Conservation (phyloP, 1,140 invertebrate genomes). For the Anoplolepis gracilipes region DNA sequence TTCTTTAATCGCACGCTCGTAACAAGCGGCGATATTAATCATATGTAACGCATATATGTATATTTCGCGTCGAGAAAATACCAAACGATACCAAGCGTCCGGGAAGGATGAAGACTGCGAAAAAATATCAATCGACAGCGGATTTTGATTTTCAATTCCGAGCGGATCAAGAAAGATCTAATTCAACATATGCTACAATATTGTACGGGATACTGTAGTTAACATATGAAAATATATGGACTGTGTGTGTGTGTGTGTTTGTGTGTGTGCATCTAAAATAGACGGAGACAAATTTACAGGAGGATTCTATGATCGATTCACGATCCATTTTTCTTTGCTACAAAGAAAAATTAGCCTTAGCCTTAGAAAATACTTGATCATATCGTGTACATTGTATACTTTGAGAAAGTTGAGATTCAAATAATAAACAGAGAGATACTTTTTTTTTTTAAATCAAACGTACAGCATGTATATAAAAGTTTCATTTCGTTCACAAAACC, state of each 20-base stretch:
- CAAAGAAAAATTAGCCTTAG: too few species aligned
- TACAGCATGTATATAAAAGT: too few species aligned
- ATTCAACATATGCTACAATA: neutral
- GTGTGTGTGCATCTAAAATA: neutral
- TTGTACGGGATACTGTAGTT: neutral
- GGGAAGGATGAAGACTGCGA: neutral
- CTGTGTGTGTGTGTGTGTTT: too few species aligned
- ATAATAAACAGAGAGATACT: too few species aligned
- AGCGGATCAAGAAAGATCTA: constrained; percentile 33
- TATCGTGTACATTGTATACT: too few species aligned
- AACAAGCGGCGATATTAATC: constrained; percentile 44
- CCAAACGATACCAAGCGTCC: neutral
- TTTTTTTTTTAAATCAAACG: too few species aligned
- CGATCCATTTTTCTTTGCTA: too few species aligned
- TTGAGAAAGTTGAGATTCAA: too few species aligned
- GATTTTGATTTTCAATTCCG: constrained; percentile 28
- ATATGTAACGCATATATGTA: constrained; percentile 11
- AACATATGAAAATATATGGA: neutral
- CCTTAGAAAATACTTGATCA: too few species aligned
- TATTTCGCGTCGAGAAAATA: constrained; percentile 18
- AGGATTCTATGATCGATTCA: neutral
- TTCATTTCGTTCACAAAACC: too few species aligned
- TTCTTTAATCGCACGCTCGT: constrained; percentile 29
- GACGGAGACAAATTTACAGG: neutral
- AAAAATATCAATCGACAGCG: constrained; percentile 4